These are phyloP conservation scores for Nyctalus aviator DNA, from an alignment of 2,797 vertebrate genomes.

Conservation along the genomic window DNA sequence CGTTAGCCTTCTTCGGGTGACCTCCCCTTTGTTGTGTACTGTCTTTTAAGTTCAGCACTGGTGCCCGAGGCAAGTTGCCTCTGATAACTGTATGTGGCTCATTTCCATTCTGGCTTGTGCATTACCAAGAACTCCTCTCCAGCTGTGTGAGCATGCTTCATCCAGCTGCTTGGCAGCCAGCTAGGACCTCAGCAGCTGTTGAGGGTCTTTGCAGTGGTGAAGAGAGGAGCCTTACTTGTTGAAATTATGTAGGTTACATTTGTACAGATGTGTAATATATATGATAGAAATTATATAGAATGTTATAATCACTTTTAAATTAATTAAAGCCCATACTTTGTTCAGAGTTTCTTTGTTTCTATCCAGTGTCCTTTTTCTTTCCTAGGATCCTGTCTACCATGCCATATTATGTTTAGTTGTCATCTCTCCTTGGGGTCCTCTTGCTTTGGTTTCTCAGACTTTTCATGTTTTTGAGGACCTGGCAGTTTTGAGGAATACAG, in stretches of 20 bases:
- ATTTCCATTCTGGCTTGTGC: neutral
- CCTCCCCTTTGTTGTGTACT: neutral
- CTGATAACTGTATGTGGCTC: neutral
- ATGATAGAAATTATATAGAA: neutral
- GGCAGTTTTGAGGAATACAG: neutral
- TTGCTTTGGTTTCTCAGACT: constrained; percentile 19
- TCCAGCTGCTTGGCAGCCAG: neutral
- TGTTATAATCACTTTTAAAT: neutral
- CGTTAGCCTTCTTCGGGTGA: neutral
- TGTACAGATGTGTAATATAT: neutral
- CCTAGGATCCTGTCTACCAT: neutral
- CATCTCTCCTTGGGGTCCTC: constrained; percentile 4
- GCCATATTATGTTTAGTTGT: neutral
- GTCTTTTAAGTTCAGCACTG: neutral
- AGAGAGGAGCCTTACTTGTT: neutral
- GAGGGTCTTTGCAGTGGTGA: neutral
- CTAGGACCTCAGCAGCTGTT: neutral
- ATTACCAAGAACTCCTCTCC: neutral
- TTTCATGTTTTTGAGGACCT: constrained; percentile 35
- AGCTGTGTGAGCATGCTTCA: neutral
- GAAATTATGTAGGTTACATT: neutral
- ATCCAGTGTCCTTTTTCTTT: neutral
- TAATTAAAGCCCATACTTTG: neutral
- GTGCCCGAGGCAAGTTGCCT: neutral
- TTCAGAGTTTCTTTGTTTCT: constrained; percentile 22